Evolutionary conservation across 2,888 invertebrate species (phyloP).

Genomic region (Nipponacmea schrenckii): DNA sequence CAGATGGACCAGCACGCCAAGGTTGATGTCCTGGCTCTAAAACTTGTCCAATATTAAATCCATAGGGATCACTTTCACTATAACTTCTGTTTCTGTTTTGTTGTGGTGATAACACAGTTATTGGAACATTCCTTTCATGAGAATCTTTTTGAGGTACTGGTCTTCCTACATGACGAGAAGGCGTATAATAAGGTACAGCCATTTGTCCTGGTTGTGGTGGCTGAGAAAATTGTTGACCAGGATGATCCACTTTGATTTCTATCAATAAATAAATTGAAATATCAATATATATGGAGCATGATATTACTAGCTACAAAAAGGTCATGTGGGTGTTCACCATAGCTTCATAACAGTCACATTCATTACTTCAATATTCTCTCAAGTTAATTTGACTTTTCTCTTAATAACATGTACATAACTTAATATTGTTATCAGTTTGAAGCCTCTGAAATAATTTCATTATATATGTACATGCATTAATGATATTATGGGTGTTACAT

Average conservation of each 20-base stretch:
- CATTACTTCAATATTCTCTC: no score
- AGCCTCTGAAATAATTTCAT: no score
- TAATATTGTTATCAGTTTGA: no score
- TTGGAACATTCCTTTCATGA: conserved; percentile 4
- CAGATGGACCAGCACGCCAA: conserved; percentile 14
- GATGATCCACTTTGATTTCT: conserved; percentile 2
- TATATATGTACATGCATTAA: no score
- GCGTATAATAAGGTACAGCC: neutral
- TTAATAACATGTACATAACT: no score
- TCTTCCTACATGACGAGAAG: neutral
- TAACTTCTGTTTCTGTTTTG: conserved; percentile 15
- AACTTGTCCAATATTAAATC: conserved; percentile 17
- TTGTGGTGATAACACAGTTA: neutral
- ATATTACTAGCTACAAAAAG: no score
- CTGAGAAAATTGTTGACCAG: neutral
- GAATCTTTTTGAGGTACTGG: neutral
- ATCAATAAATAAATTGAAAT: neutral
- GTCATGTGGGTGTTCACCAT: no score
- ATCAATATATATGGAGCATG: no score
- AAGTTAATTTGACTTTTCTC: no score
- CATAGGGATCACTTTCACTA: conserved; percentile 28
- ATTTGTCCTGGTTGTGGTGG: neutral
- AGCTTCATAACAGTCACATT: no score
- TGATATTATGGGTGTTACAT: no score
- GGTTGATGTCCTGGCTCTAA: conserved; percentile 6